Evolutionary conservation across 2,113 vertebrate species (phyloP).

Genomic region (Hippolais icterina): DNA sequence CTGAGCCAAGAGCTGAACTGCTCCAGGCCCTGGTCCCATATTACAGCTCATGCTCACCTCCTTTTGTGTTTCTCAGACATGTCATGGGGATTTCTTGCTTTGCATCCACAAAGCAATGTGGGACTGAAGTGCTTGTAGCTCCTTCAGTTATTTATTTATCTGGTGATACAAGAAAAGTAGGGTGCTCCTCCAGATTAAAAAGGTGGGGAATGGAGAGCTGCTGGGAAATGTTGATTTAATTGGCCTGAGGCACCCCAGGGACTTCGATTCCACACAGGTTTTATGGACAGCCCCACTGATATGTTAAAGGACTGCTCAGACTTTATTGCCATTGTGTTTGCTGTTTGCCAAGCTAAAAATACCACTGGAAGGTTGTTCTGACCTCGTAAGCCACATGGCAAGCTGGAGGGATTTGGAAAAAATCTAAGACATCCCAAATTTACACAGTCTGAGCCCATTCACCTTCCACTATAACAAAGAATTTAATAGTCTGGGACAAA

Average conservation of each 20-base stretch:
- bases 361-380: slow-evolving; percentile 29
- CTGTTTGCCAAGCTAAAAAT: slow-evolving; percentile 42
- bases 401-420: neutral
- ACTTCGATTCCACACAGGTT: neutral
- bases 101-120: neutral
- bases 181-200: neutral
- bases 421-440: neutral
- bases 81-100: neutral
- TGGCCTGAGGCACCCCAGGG: neutral
- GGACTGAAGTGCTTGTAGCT: neutral
- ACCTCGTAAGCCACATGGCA: neutral
- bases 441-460: neutral
- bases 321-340: neutral
- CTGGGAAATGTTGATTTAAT: neutral
- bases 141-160: neutral
- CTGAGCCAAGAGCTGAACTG: neutral
- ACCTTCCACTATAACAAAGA: neutral
- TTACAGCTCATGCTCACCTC: neutral
- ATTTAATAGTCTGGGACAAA: neutral
- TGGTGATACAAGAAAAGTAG: neutral
- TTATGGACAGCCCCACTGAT: neutral
- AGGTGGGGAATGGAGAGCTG: neutral
- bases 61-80: neutral
- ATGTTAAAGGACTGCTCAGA: neutral
- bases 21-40: neutral